These are phyloP conservation scores for Solenopsis fugax DNA, from an alignment of 1,140 invertebrate species.

Conservation along the genomic window DNA sequence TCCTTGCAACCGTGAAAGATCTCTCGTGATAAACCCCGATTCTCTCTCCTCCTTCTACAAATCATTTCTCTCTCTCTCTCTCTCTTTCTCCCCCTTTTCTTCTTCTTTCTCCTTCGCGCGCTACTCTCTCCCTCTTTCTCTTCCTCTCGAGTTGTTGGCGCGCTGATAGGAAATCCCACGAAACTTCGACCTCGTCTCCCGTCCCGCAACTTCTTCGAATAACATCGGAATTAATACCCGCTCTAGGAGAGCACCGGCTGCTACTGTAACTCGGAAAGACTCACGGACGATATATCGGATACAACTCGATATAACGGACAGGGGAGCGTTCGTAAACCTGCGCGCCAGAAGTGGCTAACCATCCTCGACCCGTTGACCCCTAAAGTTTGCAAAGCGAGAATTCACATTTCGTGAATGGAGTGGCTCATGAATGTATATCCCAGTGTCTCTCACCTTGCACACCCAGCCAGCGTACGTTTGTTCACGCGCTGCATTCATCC, in stretches of 20 bases:
- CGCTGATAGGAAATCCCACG: constrained; percentile 39
- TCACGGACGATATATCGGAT: constrained; percentile 18
- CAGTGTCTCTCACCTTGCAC: constrained; percentile 68
- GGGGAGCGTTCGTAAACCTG: constrained; percentile 59
- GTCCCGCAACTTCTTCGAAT: constrained; percentile 45
- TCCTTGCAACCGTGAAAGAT: constrained; percentile 75
- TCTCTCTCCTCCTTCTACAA: constrained; percentile 53
- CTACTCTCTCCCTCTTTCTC: constrained; percentile 22
- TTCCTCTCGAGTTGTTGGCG: constrained; percentile 9
- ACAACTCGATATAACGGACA: constrained; percentile 29
- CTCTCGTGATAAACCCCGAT: constrained; percentile 73
- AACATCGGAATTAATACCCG: constrained; percentile 54
- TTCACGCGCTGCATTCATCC: neutral
- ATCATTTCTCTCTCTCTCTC: constrained; percentile 45
- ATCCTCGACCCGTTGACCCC: constrained; percentile 75
- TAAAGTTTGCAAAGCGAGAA: constrained; percentile 76
- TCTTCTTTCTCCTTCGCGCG: constrained; percentile 6
- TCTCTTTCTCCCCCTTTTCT: constrained; percentile 4
- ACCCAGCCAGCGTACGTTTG: neutral
- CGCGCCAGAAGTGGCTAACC: constrained; percentile 69
- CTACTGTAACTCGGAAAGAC: constrained; percentile 55
- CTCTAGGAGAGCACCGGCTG: neutral
- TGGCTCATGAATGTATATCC: constrained; percentile 76
- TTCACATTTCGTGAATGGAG: constrained; percentile 77
- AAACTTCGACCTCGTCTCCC: constrained; percentile 50